Evolutionary conservation across 2,113 vertebrate species (phyloP).

Genomic region (Corythaeola cristata): DNA sequence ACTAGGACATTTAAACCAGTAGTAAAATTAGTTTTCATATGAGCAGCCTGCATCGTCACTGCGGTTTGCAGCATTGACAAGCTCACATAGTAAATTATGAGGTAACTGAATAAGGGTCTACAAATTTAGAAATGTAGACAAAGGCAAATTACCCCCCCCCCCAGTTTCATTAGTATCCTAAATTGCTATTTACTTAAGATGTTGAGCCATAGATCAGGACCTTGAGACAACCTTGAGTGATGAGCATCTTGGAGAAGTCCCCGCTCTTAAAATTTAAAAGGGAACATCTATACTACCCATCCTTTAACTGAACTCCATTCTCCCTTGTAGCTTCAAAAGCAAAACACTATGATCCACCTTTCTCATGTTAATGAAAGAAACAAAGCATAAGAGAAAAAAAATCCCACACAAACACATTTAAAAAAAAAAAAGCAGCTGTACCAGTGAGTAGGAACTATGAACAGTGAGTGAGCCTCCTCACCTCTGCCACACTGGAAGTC

Average conservation of each 20-base stretch:
- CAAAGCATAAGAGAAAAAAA: background rate
- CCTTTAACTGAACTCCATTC: background rate
- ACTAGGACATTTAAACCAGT: background rate
- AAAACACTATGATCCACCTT: background rate
- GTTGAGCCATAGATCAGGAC: background rate
- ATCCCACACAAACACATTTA: background rate
- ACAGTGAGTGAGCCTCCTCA: background rate
- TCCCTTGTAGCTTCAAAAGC: background rate
- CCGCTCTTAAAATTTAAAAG: background rate
- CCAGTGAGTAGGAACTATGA: background rate
- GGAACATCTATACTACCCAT: background rate
- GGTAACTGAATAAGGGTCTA: background rate
- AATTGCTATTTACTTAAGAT: background rate
- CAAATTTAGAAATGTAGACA: background rate
- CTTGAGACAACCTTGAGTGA: background rate
- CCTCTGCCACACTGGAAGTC: background rate
- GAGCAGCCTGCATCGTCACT: background rate
- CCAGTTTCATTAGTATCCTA: background rate
- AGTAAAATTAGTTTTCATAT: background rate
- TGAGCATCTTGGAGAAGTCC: background rate
- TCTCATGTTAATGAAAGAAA: background rate
- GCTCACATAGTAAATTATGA: background rate
- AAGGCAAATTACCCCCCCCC: background rate
- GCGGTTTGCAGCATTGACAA: background rate
- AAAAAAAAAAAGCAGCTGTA: background rate